phyloP scores from a whole-genome alignment of 2,113 vertebrate species.

The Manacus vitellinus region DNA sequence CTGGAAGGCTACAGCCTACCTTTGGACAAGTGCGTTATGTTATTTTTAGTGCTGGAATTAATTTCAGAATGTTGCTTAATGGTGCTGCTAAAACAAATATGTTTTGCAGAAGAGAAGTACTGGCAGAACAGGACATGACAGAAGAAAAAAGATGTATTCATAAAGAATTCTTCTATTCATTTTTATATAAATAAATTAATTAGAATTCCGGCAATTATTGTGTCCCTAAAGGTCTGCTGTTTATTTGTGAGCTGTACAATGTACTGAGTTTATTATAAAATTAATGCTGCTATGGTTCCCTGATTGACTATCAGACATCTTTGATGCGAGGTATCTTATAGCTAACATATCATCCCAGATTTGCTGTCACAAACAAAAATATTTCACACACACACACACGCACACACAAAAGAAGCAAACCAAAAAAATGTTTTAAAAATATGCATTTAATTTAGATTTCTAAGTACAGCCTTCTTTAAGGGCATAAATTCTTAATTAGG shows the following conservation, averaged over 20 bases:
- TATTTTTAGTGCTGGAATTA: conserved; percentile 53
- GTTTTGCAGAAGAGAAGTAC: conserved; percentile 22
- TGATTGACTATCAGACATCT: not conserved
- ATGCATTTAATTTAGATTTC: not conserved
- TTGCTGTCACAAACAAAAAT: not conserved
- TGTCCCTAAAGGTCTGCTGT: not conserved
- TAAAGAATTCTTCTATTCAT: not conserved
- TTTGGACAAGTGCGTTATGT: not conserved
- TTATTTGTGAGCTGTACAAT: not conserved
- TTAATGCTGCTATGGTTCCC: not conserved
- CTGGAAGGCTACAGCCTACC: not conserved
- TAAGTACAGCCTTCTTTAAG: not conserved
- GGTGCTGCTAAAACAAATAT: conserved; percentile 7
- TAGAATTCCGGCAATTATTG: not conserved
- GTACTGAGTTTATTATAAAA: not conserved
- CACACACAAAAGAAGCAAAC: not conserved
- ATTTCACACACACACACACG: not conserved
- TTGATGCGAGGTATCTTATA: not conserved
- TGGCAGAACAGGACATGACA: not conserved
- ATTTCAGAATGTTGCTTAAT: conserved; percentile 11
- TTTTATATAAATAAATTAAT: conserved; percentile 32
- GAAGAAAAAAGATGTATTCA: not conserved
- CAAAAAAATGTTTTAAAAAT: not conserved
- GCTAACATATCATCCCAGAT: not conserved
- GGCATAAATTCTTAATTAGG: not conserved